Percentiles rank a stretch among this genome's conserved stretches.
Evolutionary conservation across 2,888 invertebrate genomes (phyloP).

Genomic region (Scaeva pyrastri): DNA sequence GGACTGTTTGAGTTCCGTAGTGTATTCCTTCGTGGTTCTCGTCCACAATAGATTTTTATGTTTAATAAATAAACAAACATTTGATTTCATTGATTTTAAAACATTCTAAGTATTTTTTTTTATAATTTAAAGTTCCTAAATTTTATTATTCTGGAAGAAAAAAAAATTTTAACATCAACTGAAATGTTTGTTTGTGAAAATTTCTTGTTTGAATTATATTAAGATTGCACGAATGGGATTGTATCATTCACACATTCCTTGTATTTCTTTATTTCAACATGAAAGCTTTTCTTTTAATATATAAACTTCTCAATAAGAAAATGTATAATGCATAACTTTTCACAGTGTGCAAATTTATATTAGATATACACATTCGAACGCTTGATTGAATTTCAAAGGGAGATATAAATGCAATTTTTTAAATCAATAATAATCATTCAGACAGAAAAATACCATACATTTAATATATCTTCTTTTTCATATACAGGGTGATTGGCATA

Average conservation of each 20-base stretch:
- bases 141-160: background rate
- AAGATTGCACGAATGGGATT: background rate
- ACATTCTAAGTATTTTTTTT: too few species aligned
- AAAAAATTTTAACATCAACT: background rate
- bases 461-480: background rate
- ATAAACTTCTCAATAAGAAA: background rate
- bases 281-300: conserved; percentile 13
- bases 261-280: background rate
- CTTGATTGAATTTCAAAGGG: conserved; percentile 25
- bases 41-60: conserved; percentile 81
- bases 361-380: conserved; percentile 39
- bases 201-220: background rate
- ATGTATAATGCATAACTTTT: conserved; percentile 55
- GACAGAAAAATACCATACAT: conserved; percentile 22
- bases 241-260: background rate
- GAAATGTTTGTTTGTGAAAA: background rate
- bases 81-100: too few species aligned
- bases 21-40: conserved; percentile 91
- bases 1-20: conserved; percentile 95
- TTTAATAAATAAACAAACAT: conserved; percentile 76
- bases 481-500: too few species aligned
- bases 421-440: conserved; percentile 33
- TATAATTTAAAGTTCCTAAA: too few species aligned
- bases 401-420: conserved; percentile 42
- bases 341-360: conserved; percentile 26